Conservation (phyloP, 2,797 vertebrate species). For the Mormyrops boulengeri region DNA sequence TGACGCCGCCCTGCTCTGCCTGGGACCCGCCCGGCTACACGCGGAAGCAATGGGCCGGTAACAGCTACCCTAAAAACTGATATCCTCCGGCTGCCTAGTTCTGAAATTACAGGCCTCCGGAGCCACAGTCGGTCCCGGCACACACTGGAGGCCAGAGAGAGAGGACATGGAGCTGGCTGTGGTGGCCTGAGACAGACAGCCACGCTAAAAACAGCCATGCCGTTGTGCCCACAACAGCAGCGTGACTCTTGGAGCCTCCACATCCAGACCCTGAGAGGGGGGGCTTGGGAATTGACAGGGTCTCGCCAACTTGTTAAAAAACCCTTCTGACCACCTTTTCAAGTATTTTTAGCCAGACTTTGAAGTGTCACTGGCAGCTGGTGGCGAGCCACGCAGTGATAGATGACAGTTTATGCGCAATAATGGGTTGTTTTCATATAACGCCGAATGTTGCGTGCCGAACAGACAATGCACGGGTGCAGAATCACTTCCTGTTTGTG, state of each 20-base stretch:
- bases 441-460: background rate
- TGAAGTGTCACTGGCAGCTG: conserved; percentile 36
- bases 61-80: conserved; percentile 17
- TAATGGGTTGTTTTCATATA: background rate
- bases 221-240: background rate
- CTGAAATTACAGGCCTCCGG: conserved; percentile 17
- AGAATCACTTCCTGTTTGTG: background rate
- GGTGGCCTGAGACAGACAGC: conserved; percentile 15
- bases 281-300: conserved; percentile 47
- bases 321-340: conserved; percentile 47
- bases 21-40: background rate
- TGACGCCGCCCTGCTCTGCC: conserved; percentile 7
- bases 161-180: background rate
- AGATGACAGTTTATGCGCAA: conserved; percentile 25
- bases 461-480: background rate
- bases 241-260: conserved; percentile 22
- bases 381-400: conserved; percentile 30
- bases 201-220: conserved; percentile 10
- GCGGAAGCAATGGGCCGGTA: background rate
- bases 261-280: background rate
- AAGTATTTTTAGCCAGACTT: conserved; percentile 58
- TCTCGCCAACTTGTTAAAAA: conserved; percentile 46
- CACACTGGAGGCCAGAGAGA: background rate
- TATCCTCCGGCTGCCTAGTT: background rate
- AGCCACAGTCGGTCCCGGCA: background rate